A percentile compares a stretch with the other conserved stretches of the same genome.
phyloP scores from a whole-genome alignment of 2,113 vertebrate species.

The Spermophilus dauricus region DNA sequence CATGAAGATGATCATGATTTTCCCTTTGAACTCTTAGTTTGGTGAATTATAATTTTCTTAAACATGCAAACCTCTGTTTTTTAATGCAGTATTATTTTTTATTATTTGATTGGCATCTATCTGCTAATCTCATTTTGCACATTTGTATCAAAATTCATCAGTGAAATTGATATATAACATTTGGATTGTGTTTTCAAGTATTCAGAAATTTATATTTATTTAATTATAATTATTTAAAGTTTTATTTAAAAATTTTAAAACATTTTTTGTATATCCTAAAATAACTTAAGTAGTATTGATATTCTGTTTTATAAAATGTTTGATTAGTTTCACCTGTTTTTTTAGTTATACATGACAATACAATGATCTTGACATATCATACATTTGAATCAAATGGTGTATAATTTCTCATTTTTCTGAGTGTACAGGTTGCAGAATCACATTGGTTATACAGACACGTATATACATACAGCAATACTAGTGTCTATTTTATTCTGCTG shows the following conservation, averaged over 20 bases:
- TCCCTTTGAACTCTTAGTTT: background rate
- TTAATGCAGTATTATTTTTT: background rate
- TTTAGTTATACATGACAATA: too few relatives aligned
- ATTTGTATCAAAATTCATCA: slow-evolving; percentile 44
- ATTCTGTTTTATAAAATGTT: background rate
- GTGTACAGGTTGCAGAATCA: too few relatives aligned
- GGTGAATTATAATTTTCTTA: slow-evolving; percentile 40
- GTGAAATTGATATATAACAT: background rate
- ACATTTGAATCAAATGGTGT: too few relatives aligned
- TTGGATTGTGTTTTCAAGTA: background rate
- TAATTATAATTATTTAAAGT: background rate
- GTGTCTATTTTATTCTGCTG: too few relatives aligned
- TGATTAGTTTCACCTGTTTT: background rate
- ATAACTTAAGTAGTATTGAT: background rate
- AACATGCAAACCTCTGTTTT: background rate
- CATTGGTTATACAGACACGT: too few relatives aligned
- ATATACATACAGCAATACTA: too few relatives aligned
- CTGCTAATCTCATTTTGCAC: background rate
- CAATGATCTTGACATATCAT: too few relatives aligned
- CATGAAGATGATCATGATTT: slow-evolving; percentile 3
- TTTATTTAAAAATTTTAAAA: background rate
- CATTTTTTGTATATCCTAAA: background rate
- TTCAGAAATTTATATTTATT: background rate
- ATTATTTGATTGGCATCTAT: background rate
- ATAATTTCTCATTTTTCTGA: too few relatives aligned